Evolutionary conservation across 2,113 vertebrate species (phyloP), one percentile per base, ranked within the genome.

Genomic region (Entosphenus tridentatus): DNA sequence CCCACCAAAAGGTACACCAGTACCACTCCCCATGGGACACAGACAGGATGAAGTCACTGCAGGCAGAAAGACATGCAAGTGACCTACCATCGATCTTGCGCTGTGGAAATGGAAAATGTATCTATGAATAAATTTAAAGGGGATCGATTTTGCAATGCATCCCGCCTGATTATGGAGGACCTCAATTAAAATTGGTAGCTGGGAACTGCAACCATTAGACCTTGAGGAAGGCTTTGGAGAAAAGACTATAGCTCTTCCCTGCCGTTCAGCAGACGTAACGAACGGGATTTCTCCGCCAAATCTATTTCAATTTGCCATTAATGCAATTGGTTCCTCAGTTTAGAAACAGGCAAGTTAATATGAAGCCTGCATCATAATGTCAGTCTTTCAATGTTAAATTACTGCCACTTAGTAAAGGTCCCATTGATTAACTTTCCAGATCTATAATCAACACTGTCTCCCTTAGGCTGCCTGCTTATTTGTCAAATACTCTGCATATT

Each of bases 101-200:
- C 62, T 21, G 21, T 21, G 62, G 62, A 65, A 65, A 65, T 65
- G 62, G 62, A 65, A 65, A 65, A 65, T 65, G 62, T 65, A 65
- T 65, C 62, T 65, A 65, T 65, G 62, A 65, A 65, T 65, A 65
- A 65, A 65, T 65, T 65, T 21, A 65, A 21, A 21, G 21, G 62
- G 62, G n/a, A 65, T 65, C 62, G 62, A 65, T 65, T 65, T 65
- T 65, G 62, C 62, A 65, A 65, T 65, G 62, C 62, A 65, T 65
- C 62, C 21, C 10, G 62, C n/a, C 62, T 65, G 62, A 65, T 65
- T 65, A 65, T 21, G 62, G 62, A 65, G 62, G 62, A 21, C n/a
- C n/a, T 65, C 62, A 65, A 65, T 65, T 65, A 65, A 65, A 65
- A 65, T 21, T n/a, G 62, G n/a, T 65, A 21, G 21, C 62, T 9